Conservation (phyloP, 2,797 vertebrate species). For the Clarias platycephalus region DNA sequence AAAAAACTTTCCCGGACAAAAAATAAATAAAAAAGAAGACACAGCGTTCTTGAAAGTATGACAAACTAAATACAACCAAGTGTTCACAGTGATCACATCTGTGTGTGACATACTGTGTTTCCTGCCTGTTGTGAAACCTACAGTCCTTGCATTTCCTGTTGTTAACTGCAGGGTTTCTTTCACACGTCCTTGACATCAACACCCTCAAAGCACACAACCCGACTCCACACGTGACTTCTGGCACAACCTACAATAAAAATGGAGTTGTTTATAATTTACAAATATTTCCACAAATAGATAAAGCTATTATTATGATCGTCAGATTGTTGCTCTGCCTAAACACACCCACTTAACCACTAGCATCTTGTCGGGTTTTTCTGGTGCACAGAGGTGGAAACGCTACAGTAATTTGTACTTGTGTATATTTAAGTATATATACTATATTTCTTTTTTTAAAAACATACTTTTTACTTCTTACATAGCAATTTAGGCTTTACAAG, state of each 20-base stretch:
- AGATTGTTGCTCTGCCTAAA: neutral
- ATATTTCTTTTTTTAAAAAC: too few species aligned
- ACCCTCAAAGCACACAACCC: neutral
- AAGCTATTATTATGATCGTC: neutral
- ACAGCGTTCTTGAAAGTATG: conserved; percentile 7
- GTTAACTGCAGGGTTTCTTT: conserved; percentile 37
- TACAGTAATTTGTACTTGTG: neutral
- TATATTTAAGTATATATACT: neutral
- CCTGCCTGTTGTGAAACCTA: conserved; percentile 56
- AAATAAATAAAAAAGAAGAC: neutral
- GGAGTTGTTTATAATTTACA: neutral
- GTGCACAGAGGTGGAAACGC: neutral
- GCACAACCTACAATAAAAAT: neutral
- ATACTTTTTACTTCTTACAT: neutral
- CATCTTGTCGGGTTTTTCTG: neutral
- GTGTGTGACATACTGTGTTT: conserved; percentile 38
- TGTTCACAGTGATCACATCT: conserved; percentile 36
- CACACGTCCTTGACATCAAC: conserved; percentile 26
- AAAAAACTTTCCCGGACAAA: neutral
- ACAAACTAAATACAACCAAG: conserved; percentile 2
- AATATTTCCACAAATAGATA: neutral
- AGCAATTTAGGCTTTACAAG: neutral
- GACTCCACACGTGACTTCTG: neutral
- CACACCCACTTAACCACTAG: neutral
- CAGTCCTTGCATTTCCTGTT: conserved; percentile 56